These are phyloP conservation scores for Teleopsis dalmanni DNA, from an alignment of 1,140 invertebrate genomes.

Conservation along the genomic window DNA sequence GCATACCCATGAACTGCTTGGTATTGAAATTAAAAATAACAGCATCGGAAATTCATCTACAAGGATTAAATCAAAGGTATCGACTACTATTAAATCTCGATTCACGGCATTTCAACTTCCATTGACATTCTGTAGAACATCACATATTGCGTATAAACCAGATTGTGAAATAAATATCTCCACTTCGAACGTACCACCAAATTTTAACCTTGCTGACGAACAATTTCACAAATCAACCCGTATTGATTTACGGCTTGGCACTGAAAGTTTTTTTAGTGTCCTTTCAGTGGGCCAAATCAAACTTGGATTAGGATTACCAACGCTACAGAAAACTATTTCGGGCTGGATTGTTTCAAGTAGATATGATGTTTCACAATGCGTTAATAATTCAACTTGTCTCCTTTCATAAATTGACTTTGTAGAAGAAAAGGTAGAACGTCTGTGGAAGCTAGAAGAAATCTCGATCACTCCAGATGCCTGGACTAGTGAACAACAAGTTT, in stretches of 20 bases:
- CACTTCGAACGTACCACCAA: too few species aligned
- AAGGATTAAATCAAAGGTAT: background rate
- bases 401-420: background rate
- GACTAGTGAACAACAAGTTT: slow-evolving; percentile 15
- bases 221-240: slow-evolving; percentile 18
- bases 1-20: background rate
- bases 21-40: background rate
- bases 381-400: background rate
- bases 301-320: too few species aligned
- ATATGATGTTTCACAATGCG: background rate
- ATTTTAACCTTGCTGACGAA: too few species aligned
- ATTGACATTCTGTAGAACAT: slow-evolving; percentile 2
- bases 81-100: background rate
- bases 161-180: background rate
- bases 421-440: slow-evolving; percentile 11
- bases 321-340: too few species aligned
- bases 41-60: background rate
- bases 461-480: background rate
- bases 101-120: background rate
- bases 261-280: slow-evolving; percentile 20
- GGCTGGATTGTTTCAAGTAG: slow-evolving; percentile 17
- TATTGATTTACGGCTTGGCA: slow-evolving; percentile 26
- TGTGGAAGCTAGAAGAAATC: slow-evolving; percentile 21
- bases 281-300: slow-evolving; percentile 19
- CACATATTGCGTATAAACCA: slow-evolving; percentile 1